These are phyloP conservation scores for Rafetus swinhoei DNA, from an alignment of 2,113 vertebrate species.

Conservation along the genomic window DNA sequence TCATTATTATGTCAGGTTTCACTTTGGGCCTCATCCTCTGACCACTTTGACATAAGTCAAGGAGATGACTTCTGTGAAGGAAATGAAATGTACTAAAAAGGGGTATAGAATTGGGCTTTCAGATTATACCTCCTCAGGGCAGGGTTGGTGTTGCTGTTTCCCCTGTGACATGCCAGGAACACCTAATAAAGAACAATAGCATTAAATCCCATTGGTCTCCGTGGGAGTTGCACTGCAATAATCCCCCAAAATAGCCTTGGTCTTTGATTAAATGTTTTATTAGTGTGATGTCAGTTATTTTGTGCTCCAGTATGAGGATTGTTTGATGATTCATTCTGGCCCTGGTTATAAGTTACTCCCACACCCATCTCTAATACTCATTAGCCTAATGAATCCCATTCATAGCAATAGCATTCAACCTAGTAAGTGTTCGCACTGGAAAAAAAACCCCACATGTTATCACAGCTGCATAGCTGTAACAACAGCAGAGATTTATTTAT, in stretches of 20 bases:
- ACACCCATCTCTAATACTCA: neutral
- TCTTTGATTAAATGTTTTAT: neutral
- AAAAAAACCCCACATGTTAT: neutral
- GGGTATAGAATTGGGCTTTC: neutral
- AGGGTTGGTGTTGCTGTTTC: neutral
- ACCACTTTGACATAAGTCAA: neutral
- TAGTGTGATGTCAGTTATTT: neutral
- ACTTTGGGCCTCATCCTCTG: neutral
- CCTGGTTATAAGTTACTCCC: neutral
- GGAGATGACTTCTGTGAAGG: neutral
- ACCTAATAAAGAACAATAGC: neutral
- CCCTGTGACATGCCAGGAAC: neutral
- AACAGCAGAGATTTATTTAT: neutral
- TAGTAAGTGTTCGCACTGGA: neutral
- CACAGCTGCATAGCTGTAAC: neutral
- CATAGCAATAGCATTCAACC: neutral
- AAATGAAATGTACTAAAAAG: neutral
- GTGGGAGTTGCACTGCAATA: neutral
- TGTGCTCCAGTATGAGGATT: neutral
- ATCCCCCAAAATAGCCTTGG: neutral
- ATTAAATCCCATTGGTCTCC: neutral
- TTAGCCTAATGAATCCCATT: neutral
- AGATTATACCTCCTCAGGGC: neutral
- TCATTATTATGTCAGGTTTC: neutral
- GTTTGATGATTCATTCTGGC: neutral